phyloP scores from a whole-genome alignment of 2,113 vertebrate species.

The Clupea harengus region DNA sequence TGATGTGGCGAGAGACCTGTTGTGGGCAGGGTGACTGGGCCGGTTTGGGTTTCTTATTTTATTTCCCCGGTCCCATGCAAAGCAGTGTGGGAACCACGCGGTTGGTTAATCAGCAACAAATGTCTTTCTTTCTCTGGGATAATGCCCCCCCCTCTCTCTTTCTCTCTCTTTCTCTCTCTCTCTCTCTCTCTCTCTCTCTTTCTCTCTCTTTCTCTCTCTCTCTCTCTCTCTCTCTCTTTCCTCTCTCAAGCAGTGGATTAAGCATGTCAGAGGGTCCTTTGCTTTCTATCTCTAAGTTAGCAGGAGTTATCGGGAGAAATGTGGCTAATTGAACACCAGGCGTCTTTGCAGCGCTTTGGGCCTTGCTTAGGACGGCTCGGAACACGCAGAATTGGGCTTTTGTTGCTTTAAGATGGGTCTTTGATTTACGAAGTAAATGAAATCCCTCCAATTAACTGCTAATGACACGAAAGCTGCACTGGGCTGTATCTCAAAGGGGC shows the following conservation, averaged over 20 bases:
- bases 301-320: conserved; percentile 13
- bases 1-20: conserved; percentile 75
- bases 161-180: background rate
- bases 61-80: conserved; percentile 77
- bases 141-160: background rate
- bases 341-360: background rate
- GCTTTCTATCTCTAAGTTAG: background rate
- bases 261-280: background rate
- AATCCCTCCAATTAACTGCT: conserved; percentile 28
- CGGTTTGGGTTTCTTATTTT: conserved; percentile 55
- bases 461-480: conserved; percentile 11
- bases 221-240: background rate
- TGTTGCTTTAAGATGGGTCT: background rate
- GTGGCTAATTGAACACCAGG: background rate
- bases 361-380: background rate
- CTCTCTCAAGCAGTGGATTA: background rate
- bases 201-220: background rate
- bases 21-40: conserved; percentile 73
- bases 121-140: conserved; percentile 59
- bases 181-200: background rate
- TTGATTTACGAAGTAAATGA: conserved; percentile 1
- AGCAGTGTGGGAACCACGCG: conserved; percentile 78
- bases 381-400: background rate
- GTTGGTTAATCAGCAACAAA: conserved; percentile 78
- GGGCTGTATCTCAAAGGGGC: conserved; percentile 18